These are phyloP conservation scores for Saguinus imperator DNA, from an alignment of 2,113 vertebrate species.

Conservation along the genomic window DNA sequence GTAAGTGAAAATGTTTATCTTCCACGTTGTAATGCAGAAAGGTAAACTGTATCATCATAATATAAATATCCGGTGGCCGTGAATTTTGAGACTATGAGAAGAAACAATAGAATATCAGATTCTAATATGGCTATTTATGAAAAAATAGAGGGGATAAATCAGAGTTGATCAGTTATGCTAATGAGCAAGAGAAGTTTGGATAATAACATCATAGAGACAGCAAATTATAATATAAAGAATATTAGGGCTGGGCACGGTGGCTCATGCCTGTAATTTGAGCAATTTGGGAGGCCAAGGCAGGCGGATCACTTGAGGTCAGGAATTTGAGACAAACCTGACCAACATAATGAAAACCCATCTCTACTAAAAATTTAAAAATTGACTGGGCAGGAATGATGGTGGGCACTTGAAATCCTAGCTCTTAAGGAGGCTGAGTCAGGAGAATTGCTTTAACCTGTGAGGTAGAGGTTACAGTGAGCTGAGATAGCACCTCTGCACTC, in stretches of 20 bases:
- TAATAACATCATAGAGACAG: not conserved
- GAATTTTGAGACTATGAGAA: not conserved
- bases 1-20: not conserved
- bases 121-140: not conserved
- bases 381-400: no score
- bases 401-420: no score
- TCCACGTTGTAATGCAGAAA: not conserved
- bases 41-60: not conserved
- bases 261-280: no score
- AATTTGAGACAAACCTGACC: no score
- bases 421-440: no score
- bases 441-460: no score
- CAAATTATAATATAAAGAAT: not conserved
- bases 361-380: no score
- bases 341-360: no score
- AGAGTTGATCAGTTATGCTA: not conserved
- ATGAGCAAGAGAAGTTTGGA: not conserved
- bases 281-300: no score
- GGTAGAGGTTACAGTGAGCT: no score
- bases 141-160: not conserved
- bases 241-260: fast-evolving
- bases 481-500: no score
- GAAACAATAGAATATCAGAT: not conserved
- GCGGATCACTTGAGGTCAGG: no score
- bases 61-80: not conserved